Evolutionary conservation across 2,113 vertebrate genomes (phyloP), one percentile per base, ranked within the genome.

Genomic region (Nycticebus coucang): DNA sequence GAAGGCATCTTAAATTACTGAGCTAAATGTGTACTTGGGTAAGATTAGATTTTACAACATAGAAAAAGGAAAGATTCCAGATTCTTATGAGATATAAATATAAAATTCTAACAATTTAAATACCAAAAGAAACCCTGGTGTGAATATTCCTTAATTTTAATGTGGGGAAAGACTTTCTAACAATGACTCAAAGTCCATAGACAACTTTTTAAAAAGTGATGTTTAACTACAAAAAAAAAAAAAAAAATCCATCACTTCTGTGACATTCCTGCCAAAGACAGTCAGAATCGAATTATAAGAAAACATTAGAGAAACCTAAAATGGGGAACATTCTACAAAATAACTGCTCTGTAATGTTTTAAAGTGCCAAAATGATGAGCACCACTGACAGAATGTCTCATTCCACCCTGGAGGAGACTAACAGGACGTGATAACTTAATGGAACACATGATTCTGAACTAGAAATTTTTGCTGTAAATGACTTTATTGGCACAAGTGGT

Each of bases 241-340:
- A 92, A 82, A 78, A 15, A 87, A 41, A 37, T 6, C 57, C 9
- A 94, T 69, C 30, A 80, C 21, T 94, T 95, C 19, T 89, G 1
- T 94, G 53, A 84, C 83, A 69, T 66, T 95, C 9, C 33, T 72
- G 30, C 13, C 57, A 66, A 93, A 79, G 64, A 37, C 28, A 77
- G 72, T 78, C 26, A 68, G 69, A 83, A 95, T 80, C n/a, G 59
- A 92, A 82, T 81, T 28, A 50, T 80, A 55, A 88, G 21, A 37
- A 92, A 92, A 87, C 24, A 72, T 79, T 66, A 91, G 91, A 69
- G 41, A 92, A 75, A 77, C n/a, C 19, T 82, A 59, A 92, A 59
- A 45, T 82, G 35, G 81, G 24, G 4, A 1, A 21, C 9, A 45
- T 30, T 77, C 35, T 78, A 87, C 62, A 66, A 59, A 71, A 60